Evolutionary conservation across 2,113 vertebrate species (phyloP).

Genomic region (Caranx ignobilis): DNA sequence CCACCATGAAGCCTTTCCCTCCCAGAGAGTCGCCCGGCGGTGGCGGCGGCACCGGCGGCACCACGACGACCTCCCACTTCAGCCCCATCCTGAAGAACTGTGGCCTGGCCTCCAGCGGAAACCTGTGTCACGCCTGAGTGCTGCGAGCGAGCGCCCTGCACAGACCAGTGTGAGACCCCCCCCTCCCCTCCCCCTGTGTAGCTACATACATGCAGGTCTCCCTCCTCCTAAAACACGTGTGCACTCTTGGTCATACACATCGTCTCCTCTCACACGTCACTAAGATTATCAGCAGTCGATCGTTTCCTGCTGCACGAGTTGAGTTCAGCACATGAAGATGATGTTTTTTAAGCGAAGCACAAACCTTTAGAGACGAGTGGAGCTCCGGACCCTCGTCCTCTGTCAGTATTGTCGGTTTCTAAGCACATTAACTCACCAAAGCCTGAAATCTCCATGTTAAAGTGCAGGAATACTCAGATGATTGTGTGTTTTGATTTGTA

Average conservation of each 20-base stretch:
- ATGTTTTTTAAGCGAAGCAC: slow-evolving; percentile 44
- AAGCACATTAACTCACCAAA: slow-evolving; percentile 17
- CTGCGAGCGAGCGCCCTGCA: slow-evolving; percentile 82
- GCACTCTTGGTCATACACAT: slow-evolving; percentile 2
- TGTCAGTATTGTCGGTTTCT: slow-evolving; percentile 25
- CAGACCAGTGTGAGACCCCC: slow-evolving; percentile 76
- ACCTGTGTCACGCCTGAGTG: slow-evolving; percentile 86
- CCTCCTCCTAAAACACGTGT: slow-evolving; percentile 1
- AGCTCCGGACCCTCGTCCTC: slow-evolving; percentile 21
- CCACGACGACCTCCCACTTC: slow-evolving; percentile 84
- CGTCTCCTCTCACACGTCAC: slow-evolving; percentile 8
- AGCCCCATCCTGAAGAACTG: slow-evolving; percentile 95
- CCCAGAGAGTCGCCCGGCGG: slow-evolving; percentile 87
- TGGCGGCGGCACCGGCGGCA: not conserved
- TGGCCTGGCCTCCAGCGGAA: slow-evolving; percentile 85
- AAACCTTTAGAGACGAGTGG: slow-evolving; percentile 42
- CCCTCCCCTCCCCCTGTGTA: not conserved
- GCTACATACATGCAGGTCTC: not conserved
- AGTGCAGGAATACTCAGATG: slow-evolving; percentile 10
- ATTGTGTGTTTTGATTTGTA: not conserved
- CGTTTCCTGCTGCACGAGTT: slow-evolving; percentile 3
- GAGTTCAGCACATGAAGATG: slow-evolving; percentile 16
- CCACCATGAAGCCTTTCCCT: slow-evolving; percentile 99
- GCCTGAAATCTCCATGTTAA: slow-evolving; percentile 17
- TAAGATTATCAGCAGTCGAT: slow-evolving; percentile 34